These are phyloP conservation scores for Dysmachus trigonus DNA, from an alignment of 2,888 invertebrate genomes.

Conservation along the genomic window DNA sequence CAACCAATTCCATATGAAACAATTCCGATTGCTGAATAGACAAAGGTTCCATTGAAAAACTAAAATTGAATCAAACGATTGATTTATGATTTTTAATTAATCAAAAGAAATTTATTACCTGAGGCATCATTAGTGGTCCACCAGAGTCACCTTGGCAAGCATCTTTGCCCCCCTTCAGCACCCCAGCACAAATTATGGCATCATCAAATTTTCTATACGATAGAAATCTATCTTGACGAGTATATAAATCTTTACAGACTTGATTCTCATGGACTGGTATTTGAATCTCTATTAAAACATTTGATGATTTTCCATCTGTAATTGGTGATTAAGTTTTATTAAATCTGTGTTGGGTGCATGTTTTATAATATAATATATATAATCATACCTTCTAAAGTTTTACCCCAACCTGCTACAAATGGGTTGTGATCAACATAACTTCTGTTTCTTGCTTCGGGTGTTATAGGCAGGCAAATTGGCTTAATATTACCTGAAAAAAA, in stretches of 20 bases:
- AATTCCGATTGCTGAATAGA: slow-evolving; percentile 68
- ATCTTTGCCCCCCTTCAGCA: slow-evolving; percentile 59
- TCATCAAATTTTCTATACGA: slow-evolving; percentile 59
- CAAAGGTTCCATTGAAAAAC: slow-evolving; percentile 51
- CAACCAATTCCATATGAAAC: slow-evolving; percentile 75
- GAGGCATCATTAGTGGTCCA: slow-evolving; percentile 62
- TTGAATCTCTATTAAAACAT: slow-evolving; percentile 73
- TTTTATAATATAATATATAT: not conserved
- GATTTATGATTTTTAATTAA: not conserved
- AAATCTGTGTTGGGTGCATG: not conserved
- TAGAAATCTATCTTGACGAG: slow-evolving; percentile 52
- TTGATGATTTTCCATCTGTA: slow-evolving; percentile 75
- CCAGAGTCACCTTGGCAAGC: slow-evolving; percentile 64
- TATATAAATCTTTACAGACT: slow-evolving; percentile 67
- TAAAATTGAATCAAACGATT: not conserved
- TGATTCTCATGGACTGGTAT: slow-evolving; percentile 75
- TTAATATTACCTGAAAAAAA: slow-evolving; percentile 69
- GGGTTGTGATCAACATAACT: slow-evolving; percentile 69
- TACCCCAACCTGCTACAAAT: slow-evolving; percentile 67
- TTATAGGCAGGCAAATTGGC: slow-evolving; percentile 81
- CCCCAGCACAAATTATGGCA: slow-evolving; percentile 59
- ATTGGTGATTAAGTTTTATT: not conserved
- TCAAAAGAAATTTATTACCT: slow-evolving; percentile 50
- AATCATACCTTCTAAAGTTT: slow-evolving; percentile 49
- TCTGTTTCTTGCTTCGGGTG: slow-evolving; percentile 51